Evolutionary conservation across 2,113 vertebrate genomes (phyloP).

Genomic region (Xyrauchen texanus): DNA sequence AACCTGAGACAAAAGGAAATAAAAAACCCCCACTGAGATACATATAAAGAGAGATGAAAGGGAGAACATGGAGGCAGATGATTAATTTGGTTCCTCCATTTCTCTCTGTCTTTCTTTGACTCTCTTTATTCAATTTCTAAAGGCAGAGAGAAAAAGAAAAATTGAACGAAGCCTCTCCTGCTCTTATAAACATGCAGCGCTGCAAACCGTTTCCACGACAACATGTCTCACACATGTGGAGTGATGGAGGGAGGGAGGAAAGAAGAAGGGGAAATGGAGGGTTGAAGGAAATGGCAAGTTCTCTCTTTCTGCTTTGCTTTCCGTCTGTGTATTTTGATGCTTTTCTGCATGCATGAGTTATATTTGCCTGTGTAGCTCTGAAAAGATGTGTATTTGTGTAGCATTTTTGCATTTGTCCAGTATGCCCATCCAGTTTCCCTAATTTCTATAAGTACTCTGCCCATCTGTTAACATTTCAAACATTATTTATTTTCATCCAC

Average conservation of each 20-base stretch:
- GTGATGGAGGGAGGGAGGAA: slow-evolving; percentile 48
- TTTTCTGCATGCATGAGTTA: background rate
- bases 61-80: slow-evolving; percentile 64
- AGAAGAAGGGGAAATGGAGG: slow-evolving; percentile 19
- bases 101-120: slow-evolving; percentile 31
- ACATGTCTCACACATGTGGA: slow-evolving; percentile 58
- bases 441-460: slow-evolving; percentile 6
- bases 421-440: slow-evolving; percentile 11
- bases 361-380: background rate
- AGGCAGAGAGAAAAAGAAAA: slow-evolving; percentile 56
- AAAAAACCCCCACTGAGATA: slow-evolving; percentile 53
- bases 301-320: slow-evolving; percentile 2
- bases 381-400: slow-evolving; percentile 7
- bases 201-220: slow-evolving; percentile 62
- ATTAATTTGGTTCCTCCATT: slow-evolving; percentile 60
- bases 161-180: slow-evolving; percentile 31
- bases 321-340: background rate
- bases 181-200: slow-evolving; percentile 66
- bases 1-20: slow-evolving; percentile 68
- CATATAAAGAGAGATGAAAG: slow-evolving; percentile 69
- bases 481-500: no score
- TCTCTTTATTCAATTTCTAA: slow-evolving; percentile 58
- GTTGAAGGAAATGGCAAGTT: slow-evolving; percentile 31
- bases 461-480: background rate
- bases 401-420: slow-evolving; percentile 13